Base-by-base conservation (phyloP, 2,888 invertebrate species). In the Adineta ricciae region DNA sequence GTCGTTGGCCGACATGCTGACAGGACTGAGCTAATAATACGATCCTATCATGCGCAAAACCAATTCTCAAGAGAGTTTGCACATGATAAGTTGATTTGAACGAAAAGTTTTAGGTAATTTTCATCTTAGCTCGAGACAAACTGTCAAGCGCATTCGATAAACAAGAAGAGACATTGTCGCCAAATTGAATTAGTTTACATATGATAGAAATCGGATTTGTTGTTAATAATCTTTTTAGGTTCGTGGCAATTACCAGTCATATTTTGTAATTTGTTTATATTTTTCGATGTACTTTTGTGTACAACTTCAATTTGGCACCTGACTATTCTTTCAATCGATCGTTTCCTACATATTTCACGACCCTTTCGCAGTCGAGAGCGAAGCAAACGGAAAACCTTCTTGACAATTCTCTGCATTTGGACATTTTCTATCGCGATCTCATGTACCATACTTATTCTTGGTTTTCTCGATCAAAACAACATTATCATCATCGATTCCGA, bases 221-320 rank as follows among this genome's bases (percentile, higher is more conserved):
- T 46, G 11, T 46, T 46, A 8, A 46, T 46, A 8, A 11, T 46
- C 46, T 46, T 8, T 46, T 24, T n/a, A 78, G 78, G 78, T 41
- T 78, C 78, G 0, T 78, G 78, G 78, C 24, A 78, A n/a, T 78
- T 78, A 78, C 78, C 83, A 27, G 14, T 36, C 1, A 36, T 56
- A 2, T 5, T 38, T 9, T 83, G 52, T 83, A 83, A 83, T 50
- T 8, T 83, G 4, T 83, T 32, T 46, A 21, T 56, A 2, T 56
- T 56, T 83, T 21, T 83, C 36, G 85, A 85, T 84, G 83, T 85
- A 78, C 27, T 85, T 5, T 16, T 85, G n/a, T 85, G 85, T 82
- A 85, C 85, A 73, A 73, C 72, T 24, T 85, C 85, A 2, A 85
- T 85, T 32, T 85, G 83, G 56, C 85, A 85, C 36, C 49, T 85